These are phyloP conservation scores for Micoletzkya japonica DNA, from an alignment of 2,888 invertebrate genomes.

Conservation along the genomic window DNA sequence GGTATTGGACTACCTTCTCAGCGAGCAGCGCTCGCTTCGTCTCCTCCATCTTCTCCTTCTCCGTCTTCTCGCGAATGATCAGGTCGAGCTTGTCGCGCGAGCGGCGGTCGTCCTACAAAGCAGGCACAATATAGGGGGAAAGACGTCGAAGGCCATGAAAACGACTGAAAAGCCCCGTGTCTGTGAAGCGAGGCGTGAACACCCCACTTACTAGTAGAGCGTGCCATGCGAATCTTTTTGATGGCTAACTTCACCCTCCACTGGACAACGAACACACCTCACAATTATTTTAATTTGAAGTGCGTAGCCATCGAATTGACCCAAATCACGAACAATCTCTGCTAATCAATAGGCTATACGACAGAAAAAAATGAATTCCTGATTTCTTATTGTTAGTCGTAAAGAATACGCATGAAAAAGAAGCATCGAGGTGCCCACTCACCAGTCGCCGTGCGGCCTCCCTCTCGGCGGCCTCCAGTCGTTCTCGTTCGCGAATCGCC, in stretches of 20 bases:
- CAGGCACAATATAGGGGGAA: neutral
- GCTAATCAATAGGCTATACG: too few species aligned
- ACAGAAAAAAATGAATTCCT: too few species aligned
- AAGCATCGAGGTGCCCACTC: neutral
- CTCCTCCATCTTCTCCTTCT: conserved; percentile 56
- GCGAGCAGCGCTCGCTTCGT: conserved; percentile 55
- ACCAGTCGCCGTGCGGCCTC: conserved; percentile 46
- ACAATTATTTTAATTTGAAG: conserved; percentile 1
- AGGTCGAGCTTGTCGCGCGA: conserved; percentile 56
- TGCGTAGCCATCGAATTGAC: neutral
- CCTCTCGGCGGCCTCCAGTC: conserved; percentile 56
- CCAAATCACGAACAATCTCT: neutral
- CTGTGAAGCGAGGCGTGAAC: too few species aligned
- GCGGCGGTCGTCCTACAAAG: conserved; percentile 50
- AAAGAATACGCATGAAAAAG: too few species aligned
- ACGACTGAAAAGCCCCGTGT: neutral
- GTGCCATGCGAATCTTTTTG: too few species aligned
- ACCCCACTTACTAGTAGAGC: too few species aligned
- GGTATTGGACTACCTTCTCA: too few species aligned
- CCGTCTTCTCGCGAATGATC: conserved; percentile 54
- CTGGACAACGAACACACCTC: too few species aligned
- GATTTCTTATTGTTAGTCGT: too few species aligned
- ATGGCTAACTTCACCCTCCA: too few species aligned
- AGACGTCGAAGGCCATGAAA: neutral
- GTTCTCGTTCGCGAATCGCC: conserved; percentile 55